Percentiles rank a stretch among this genome's conserved stretches.
Conservation (phyloP, 2,888 invertebrate genomes). For the Xestobium rufovillosum region DNA sequence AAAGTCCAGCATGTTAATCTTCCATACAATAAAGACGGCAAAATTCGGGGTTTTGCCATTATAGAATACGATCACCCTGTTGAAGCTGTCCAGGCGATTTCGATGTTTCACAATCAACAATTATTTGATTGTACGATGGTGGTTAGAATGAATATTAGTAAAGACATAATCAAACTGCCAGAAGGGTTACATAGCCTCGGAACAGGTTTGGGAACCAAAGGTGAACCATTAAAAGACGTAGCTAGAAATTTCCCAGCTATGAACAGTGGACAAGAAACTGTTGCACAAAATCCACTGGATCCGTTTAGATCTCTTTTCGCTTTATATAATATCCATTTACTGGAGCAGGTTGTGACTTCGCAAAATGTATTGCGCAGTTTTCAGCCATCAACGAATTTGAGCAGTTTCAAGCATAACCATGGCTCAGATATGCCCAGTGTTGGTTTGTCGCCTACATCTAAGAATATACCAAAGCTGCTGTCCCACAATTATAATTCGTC, state of each 20-base stretch:
- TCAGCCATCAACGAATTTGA: no score
- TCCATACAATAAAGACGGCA: conserved; percentile 89
- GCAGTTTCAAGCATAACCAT: no score
- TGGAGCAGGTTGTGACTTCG: no score
- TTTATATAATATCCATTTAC: no score
- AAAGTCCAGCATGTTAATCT: conserved; percentile 85
- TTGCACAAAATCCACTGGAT: no score
- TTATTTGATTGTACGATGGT: conserved; percentile 89
- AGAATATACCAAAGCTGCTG: no score
- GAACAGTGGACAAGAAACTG: conserved; percentile 8
- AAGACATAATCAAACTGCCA: conserved; percentile 70
- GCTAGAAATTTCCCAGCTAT: conserved; percentile 58
- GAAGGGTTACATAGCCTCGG: conserved; percentile 89
- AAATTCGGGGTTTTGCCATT: conserved; percentile 92
- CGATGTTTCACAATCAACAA: conserved; percentile 95
- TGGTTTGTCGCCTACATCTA: no score
- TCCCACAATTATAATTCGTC: no score
- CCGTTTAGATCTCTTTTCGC: no score
- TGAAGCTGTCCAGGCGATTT: conserved; percentile 96
- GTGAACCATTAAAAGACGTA: conserved; percentile 81
- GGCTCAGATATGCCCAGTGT: no score
- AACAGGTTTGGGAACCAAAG: conserved; percentile 88
- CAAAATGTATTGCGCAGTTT: no score
- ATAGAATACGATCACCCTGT: conserved; percentile 96
- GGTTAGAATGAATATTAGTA: conserved; percentile 88